Evolutionary conservation across 2,113 vertebrate genomes (phyloP).

Genomic region (human (Homo sapiens)): GRCh38 chr17:82438501-82439000

Average conservation of each 20-base stretch:
- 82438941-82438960: background rate
- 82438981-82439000: background rate
- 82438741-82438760: background rate
- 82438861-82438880: background rate
- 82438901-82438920: background rate
- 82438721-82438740: background rate
- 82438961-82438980: background rate
- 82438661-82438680: background rate
- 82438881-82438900: background rate
- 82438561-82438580: background rate
- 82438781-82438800: background rate
- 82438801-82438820: background rate
- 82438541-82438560: background rate
- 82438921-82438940: background rate
- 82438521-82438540: background rate
- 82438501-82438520: too few relatives aligned
- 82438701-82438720: background rate
- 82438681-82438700: background rate
- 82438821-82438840: background rate
- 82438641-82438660: background rate
- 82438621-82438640: background rate
- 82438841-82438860: too few relatives aligned
- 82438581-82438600: background rate
- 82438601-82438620: background rate
- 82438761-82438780: background rate